Percentiles rank a stretch among this genome's conserved stretches.
Conservation (phyloP, 1,140 invertebrate genomes). For the Saxidomus purpurata region DNA sequence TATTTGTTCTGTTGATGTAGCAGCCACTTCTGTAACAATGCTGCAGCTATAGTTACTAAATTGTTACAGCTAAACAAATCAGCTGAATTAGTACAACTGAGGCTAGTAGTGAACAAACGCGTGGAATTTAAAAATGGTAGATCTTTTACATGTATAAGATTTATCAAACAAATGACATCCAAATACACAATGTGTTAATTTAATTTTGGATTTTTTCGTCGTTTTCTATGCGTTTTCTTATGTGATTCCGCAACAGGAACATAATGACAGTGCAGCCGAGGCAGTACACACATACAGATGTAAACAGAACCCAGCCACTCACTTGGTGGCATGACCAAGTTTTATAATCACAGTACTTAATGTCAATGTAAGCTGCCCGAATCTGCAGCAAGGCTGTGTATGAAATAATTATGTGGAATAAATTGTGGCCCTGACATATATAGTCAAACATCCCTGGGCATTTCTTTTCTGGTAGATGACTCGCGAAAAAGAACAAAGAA, state of each 20-base stretch:
- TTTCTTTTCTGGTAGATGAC: conserved; percentile 85
- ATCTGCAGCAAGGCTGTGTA: conserved; percentile 82
- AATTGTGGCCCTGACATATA: conserved; percentile 86
- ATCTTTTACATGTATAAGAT: too few species aligned
- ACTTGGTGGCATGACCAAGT: neutral
- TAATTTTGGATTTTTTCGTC: conserved; percentile 1
- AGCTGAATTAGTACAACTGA: too few species aligned
- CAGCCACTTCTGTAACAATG: too few species aligned
- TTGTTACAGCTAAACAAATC: too few species aligned
- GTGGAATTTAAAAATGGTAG: too few species aligned
- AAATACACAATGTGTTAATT: too few species aligned
- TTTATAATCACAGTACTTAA: neutral
- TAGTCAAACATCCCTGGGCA: conserved; percentile 86
- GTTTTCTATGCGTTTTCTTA: neutral
- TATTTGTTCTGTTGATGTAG: too few species aligned
- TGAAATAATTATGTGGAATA: conserved; percentile 84
- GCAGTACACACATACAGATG: neutral
- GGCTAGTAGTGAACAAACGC: too few species aligned
- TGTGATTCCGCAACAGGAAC: neutral
- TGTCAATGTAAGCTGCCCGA: conserved; percentile 71
- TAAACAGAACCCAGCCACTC: neutral
- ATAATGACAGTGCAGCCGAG: neutral
- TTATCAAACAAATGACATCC: too few species aligned
- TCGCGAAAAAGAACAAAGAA: conserved; percentile 83
- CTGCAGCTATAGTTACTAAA: too few species aligned